Percentiles rank a stretch among this genome's conserved stretches.
Evolutionary conservation across 1,140 invertebrate genomes (phyloP).

Genomic region (Trichonephila clavipes): DNA sequence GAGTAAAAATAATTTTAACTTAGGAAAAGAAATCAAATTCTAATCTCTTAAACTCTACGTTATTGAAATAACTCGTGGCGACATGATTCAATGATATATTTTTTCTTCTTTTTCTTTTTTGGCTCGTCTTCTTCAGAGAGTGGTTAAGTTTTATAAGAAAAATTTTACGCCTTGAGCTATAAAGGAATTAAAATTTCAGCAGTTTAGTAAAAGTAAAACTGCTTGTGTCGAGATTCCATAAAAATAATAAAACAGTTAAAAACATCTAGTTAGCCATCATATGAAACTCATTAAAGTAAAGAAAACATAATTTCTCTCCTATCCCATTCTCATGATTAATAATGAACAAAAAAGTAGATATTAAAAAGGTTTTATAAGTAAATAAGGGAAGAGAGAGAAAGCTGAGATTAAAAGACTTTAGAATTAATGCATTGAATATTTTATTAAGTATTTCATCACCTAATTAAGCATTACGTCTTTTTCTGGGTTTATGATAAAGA

Average conservation of each 20-base stretch:
- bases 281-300: not conserved
- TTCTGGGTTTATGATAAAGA: too few relatives aligned
- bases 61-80: constrained; percentile 30
- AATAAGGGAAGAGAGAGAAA: too few relatives aligned
- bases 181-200: constrained; percentile 2
- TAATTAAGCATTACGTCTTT: too few relatives aligned
- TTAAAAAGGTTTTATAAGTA: not conserved
- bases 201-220: not conserved
- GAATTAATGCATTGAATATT: too few relatives aligned
- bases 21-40: constrained; percentile 6
- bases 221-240: not conserved
- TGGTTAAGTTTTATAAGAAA: not conserved
- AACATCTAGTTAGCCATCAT: not conserved
- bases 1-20: not conserved
- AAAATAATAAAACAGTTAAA: not conserved
- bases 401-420: too few relatives aligned
- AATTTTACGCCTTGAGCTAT: not conserved
- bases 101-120: not conserved
- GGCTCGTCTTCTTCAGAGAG: not conserved
- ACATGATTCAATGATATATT: constrained; percentile 20
- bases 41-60: constrained; percentile 36
- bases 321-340: not conserved
- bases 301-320: not conserved
- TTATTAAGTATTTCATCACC: too few relatives aligned
- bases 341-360: not conserved